Percentiles rank a stretch among this genome's conserved stretches.
Conservation (phyloP, 2,888 invertebrate genomes). For the Anthophora plumipes region DNA sequence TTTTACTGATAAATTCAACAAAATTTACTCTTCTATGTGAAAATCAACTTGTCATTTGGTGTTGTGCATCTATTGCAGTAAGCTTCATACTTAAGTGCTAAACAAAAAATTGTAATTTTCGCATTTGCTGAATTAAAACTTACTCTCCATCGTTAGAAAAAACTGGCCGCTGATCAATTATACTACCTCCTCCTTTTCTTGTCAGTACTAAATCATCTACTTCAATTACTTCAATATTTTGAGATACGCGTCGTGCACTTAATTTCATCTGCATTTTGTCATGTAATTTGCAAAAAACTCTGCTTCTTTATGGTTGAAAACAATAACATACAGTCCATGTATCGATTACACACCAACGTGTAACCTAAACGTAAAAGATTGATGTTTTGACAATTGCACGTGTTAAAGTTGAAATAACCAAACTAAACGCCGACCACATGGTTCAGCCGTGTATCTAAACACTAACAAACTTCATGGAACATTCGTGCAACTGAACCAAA, state of each 20-base stretch:
- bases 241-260: conserved; percentile 8
- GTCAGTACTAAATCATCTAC: conserved; percentile 85
- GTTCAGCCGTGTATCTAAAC: conserved; percentile 11
- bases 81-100: not conserved
- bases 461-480: not conserved
- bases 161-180: conserved; percentile 87
- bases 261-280: conserved; percentile 61
- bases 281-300: not conserved
- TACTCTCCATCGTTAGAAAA: conserved; percentile 88
- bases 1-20: not conserved
- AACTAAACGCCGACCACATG: conserved; percentile 50
- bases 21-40: not conserved
- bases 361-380: conserved; percentile 14
- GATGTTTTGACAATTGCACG: conserved; percentile 44
- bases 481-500: conserved; percentile 4
- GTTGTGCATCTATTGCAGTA: not conserved
- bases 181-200: conserved; percentile 88
- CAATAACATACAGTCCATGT: conserved; percentile 4
- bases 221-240: conserved; percentile 44
- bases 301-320: conserved; percentile 2
- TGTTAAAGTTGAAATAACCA: conserved; percentile 46
- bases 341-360: not conserved
- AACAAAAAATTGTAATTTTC: not conserved
- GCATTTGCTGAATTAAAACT: conserved; percentile 77
- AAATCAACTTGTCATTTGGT: not conserved